Evolutionary conservation across 2,888 invertebrate species (phyloP).

Genomic region (Ypsolopha sequella): DNA sequence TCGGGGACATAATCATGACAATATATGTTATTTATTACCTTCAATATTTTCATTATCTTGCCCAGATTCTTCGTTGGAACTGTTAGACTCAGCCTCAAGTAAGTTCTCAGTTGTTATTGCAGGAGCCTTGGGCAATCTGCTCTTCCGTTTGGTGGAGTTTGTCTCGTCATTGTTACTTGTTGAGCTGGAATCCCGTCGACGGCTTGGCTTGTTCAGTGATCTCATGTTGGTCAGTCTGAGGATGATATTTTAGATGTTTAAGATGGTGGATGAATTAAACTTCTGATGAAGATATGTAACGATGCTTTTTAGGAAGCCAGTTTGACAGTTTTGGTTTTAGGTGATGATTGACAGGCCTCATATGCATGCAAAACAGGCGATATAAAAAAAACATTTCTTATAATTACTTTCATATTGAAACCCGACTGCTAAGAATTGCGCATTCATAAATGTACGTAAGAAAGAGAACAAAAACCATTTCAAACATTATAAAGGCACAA

Average conservation of each 20-base stretch:
- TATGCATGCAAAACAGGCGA: too few species aligned
- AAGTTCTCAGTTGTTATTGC: slow-evolving; percentile 33
- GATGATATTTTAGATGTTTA: slow-evolving; percentile 5
- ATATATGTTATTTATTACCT: slow-evolving; percentile 15
- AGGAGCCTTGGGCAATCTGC: slow-evolving; percentile 24
- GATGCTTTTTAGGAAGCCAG: too few species aligned
- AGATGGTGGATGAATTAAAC: background rate
- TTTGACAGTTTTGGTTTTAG: too few species aligned
- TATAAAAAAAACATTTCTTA: too few species aligned
- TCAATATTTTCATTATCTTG: slow-evolving; percentile 32
- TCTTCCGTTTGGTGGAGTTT: slow-evolving; percentile 14
- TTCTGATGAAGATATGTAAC: too few species aligned
- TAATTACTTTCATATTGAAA: too few species aligned
- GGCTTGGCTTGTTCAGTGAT: slow-evolving; percentile 30
- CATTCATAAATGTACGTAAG: too few species aligned
- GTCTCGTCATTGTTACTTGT: slow-evolving; percentile 17
- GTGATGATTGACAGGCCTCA: too few species aligned
- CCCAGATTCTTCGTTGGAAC: slow-evolving; percentile 36
- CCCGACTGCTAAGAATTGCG: too few species aligned
- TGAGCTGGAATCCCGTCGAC: slow-evolving; percentile 27
- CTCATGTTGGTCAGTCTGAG: slow-evolving; percentile 47
- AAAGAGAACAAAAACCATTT: too few species aligned
- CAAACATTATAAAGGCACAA: too few species aligned
- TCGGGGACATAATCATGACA: too few species aligned
- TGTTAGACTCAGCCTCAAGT: slow-evolving; percentile 34